phyloP scores from a whole-genome alignment of 2,888 invertebrate genomes.

The Eupithecia tripunctaria region DNA sequence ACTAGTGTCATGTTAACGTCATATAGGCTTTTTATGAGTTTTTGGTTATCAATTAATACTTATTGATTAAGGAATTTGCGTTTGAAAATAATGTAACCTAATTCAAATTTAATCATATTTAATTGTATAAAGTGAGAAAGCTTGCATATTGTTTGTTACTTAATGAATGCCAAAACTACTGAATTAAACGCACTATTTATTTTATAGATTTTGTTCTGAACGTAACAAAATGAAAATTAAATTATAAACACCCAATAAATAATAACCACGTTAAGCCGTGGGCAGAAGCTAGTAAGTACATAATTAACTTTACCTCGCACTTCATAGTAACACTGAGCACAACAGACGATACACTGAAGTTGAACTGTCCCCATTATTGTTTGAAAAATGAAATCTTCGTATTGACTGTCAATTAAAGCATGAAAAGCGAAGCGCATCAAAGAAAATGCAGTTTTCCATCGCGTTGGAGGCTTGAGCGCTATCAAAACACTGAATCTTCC shows the following conservation, averaged over 20 bases:
- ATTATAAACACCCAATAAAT: background rate
- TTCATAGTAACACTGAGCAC: background rate
- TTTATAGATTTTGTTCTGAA: background rate
- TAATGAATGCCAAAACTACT: background rate
- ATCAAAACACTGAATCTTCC: slow-evolving; percentile 85
- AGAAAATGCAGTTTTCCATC: slow-evolving; percentile 83
- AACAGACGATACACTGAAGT: slow-evolving; percentile 9
- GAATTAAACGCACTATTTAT: background rate
- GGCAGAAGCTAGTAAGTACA: background rate
- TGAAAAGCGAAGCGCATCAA: slow-evolving; percentile 80
- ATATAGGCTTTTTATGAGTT: background rate
- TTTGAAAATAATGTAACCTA: background rate
- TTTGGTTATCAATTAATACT: background rate
- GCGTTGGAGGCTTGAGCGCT: slow-evolving; percentile 76
- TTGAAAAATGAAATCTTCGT: slow-evolving; percentile 60
- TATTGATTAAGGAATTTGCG: background rate
- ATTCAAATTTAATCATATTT: background rate
- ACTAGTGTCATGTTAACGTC: background rate
- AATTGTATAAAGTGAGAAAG: background rate
- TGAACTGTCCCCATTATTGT: slow-evolving; percentile 20
- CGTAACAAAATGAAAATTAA: background rate
- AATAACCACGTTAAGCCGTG: background rate
- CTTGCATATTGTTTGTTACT: background rate
- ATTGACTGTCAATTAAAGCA: slow-evolving; percentile 76
- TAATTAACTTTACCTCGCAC: background rate